These are phyloP conservation scores for Sarcophaga carnaria DNA, from an alignment of 2,888 invertebrate genomes.

Conservation along the genomic window DNA sequence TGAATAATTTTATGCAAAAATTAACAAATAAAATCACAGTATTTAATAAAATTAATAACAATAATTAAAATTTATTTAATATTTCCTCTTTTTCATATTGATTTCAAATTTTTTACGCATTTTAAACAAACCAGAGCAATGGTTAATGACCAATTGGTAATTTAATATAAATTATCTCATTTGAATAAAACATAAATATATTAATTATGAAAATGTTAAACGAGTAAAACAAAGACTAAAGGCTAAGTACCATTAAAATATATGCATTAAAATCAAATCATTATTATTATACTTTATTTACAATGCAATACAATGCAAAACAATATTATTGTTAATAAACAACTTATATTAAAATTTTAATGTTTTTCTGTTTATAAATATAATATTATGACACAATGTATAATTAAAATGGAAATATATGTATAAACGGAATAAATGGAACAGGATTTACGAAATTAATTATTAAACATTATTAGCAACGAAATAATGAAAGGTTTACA, in stretches of 20 bases:
- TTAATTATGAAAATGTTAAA: constrained; percentile 36
- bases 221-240: constrained; percentile 5
- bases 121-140: not conserved
- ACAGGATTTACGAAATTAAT: constrained; percentile 48
- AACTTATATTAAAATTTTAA: not conserved
- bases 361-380: not conserved
- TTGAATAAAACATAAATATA: constrained; percentile 31
- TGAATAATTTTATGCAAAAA: too few species aligned
- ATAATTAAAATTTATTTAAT: too few species aligned
- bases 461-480: constrained; percentile 26
- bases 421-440: not conserved
- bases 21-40: too few species aligned
- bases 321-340: constrained; percentile 18
- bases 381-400: constrained; percentile 16
- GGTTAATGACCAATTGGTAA: not conserved
- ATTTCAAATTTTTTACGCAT: not conserved
- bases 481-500: constrained; percentile 20
- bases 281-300: not conserved
- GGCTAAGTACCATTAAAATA: constrained; percentile 10
- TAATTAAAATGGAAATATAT: constrained; percentile 41
- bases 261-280: constrained; percentile 3
- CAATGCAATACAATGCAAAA: not conserved
- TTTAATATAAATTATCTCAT: constrained; percentile 36
- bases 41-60: too few species aligned
- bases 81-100: too few species aligned